phyloP scores from a whole-genome alignment of 1,140 invertebrate species.

The Planococcus citri region DNA sequence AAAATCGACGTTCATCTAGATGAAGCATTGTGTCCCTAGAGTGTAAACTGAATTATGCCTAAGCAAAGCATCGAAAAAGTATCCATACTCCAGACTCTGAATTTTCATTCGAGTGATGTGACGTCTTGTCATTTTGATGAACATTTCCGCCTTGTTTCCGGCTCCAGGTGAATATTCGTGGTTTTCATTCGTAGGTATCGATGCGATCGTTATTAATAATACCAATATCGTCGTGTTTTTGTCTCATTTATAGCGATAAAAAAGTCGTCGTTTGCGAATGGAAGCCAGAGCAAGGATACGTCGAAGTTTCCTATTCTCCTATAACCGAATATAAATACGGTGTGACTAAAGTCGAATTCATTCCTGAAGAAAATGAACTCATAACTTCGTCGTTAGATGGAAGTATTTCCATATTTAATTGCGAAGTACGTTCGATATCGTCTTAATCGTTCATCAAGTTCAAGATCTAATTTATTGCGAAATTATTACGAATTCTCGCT shows the following conservation, averaged over 20 bases:
- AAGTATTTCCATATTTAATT: constrained; percentile 55
- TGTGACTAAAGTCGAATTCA: constrained; percentile 51
- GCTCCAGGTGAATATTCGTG: constrained; percentile 44
- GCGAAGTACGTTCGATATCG: constrained; percentile 30
- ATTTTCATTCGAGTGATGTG: constrained; percentile 48
- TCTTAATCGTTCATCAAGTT: neutral
- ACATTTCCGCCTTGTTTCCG: constrained; percentile 44
- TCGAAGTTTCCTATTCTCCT: constrained; percentile 43
- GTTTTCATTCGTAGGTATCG: neutral
- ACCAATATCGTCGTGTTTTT: constrained; percentile 12
- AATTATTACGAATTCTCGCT: neutral
- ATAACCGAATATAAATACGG: constrained; percentile 50
- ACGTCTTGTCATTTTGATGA: constrained; percentile 48
- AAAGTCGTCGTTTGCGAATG: constrained; percentile 49
- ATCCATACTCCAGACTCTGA: constrained; percentile 39
- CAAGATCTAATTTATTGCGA: no score
- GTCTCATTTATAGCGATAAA: constrained; percentile 43
- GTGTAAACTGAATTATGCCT: neutral
- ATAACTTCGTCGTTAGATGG: constrained; percentile 61
- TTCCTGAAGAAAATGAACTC: constrained; percentile 54
- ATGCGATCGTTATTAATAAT: no score
- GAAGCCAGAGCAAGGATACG: constrained; percentile 42
- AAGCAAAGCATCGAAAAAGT: neutral
- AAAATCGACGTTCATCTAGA: neutral
- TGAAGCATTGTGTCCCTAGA: neutral